These are phyloP conservation scores for Xyrichtys novacula DNA, from an alignment of 2,797 vertebrate genomes.

Conservation along the genomic window DNA sequence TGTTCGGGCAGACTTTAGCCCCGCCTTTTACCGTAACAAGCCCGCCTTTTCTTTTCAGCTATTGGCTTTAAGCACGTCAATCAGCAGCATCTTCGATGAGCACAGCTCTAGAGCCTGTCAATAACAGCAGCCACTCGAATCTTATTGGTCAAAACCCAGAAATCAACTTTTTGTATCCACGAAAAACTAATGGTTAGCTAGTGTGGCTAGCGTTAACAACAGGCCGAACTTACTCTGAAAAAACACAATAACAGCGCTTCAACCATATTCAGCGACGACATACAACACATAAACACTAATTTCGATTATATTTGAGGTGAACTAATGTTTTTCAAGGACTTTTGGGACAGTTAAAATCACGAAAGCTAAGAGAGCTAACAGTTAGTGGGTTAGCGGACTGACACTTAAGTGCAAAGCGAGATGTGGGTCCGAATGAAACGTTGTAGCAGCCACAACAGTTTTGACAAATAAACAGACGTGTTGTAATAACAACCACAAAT, in stretches of 20 bases:
- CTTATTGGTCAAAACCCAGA: constrained; percentile 76
- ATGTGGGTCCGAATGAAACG: constrained; percentile 71
- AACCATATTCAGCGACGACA: constrained; percentile 36
- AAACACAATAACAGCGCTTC: constrained; percentile 53
- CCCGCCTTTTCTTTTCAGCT: constrained; percentile 71
- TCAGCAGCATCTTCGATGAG: constrained; percentile 50
- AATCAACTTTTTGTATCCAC: constrained; percentile 77
- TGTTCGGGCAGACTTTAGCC: constrained; percentile 61
- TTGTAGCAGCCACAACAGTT: constrained; percentile 64
- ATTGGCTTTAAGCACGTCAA: constrained; percentile 76
- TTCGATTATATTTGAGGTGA: not conserved
- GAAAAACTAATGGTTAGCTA: constrained; percentile 76
- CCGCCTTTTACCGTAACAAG: constrained; percentile 87
- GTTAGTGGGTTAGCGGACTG: constrained; percentile 73
- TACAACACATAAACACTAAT: not conserved
- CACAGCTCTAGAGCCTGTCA: constrained; percentile 68
- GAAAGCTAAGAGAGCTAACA: constrained; percentile 37
- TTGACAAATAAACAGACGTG: constrained; percentile 55
- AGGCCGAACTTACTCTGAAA: constrained; percentile 72
- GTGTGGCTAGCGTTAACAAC: constrained; percentile 74
- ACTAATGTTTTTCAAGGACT: not conserved
- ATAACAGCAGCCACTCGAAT: constrained; percentile 46
- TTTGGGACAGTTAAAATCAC: not conserved
- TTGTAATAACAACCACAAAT: constrained; percentile 22
- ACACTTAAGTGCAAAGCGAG: constrained; percentile 78